Base-by-base conservation (phyloP, 2,113 vertebrate genomes). In the Arizona elegans region DNA sequence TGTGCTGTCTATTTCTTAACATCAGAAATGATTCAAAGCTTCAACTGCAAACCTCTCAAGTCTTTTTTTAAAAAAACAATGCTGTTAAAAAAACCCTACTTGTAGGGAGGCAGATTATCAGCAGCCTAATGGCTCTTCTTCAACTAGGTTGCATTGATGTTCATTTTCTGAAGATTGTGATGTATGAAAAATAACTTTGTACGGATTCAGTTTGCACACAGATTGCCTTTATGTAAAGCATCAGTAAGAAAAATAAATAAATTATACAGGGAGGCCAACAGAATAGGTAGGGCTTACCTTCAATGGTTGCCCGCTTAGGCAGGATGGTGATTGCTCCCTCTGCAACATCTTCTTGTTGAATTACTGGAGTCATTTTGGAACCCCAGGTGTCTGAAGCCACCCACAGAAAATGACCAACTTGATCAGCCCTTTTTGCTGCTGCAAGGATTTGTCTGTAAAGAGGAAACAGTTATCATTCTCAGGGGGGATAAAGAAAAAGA, bases 311-410 rank as follows among this genome's bases (percentile, higher is more conserved):
- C 95, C 99, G 96, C 97, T 99, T 99, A 4, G 99, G 99, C 95
- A 99, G 98, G 93, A 99, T 99, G 92, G 99, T 99, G 96, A 99
- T 98, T 70, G 99, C 99, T 12, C 99, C 99, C 87, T 99, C 97
- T 0, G 99, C 99, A 0, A 99, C 98, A 0, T 99, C 99, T 96
- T 99, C 99, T 50, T 99, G 98, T 93, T 98, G 98, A 56, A 98
- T 96, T 86, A 99, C 96, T 0, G 99, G 99, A 93, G 98, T 98
- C 94, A 98, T 95, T 95, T 99, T 99, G 94, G 99, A 98, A n/a
- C 99, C 99, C 99, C 99, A 99, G 47, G 98, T 99, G 97, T 99
- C 99, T 0, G 99, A 99, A 86, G 99, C 99, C 33, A 99, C 98
- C 99, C 99, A 99, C 0, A 99, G 97, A 96, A 99, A 99, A 53